Evolutionary conservation across 2,797 vertebrate species (phyloP).

Genomic region (Eulemur coronatus): DNA sequence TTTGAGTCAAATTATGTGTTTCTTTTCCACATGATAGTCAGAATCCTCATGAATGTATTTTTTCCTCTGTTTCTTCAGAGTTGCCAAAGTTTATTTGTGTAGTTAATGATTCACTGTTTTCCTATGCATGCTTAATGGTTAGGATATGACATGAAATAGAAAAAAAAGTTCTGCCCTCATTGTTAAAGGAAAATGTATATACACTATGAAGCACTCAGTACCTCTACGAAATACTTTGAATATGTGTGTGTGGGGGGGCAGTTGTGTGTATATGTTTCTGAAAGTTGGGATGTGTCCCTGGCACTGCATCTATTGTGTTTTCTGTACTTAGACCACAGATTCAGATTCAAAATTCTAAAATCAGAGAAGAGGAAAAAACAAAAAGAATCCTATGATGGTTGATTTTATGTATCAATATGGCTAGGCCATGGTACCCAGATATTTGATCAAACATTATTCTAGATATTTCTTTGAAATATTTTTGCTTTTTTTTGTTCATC

Average conservation of each 20-base stretch:
- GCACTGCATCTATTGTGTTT: not conserved
- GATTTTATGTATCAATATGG: not conserved
- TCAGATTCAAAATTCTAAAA: constrained; percentile 10
- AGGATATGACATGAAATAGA: not conserved
- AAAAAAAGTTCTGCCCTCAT: not conserved
- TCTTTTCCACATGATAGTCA: not conserved
- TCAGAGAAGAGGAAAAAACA: not conserved
- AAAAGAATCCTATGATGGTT: not conserved
- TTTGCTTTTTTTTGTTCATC: not conserved
- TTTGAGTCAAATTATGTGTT: constrained; percentile 32
- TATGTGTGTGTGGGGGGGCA: not conserved
- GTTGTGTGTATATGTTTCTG: not conserved
- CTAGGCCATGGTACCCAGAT: not conserved
- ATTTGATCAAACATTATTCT: not conserved
- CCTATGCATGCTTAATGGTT: not conserved
- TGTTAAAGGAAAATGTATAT: not conserved
- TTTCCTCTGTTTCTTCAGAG: constrained; percentile 59
- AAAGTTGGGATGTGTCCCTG: not conserved
- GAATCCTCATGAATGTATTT: constrained; percentile 43
- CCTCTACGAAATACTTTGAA: not conserved
- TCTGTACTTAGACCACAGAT: not conserved
- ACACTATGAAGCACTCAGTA: not conserved
- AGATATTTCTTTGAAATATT: not conserved
- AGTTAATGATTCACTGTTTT: not conserved
- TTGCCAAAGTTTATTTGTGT: not conserved